Base-by-base conservation (phyloP, 2,888 invertebrate genomes). In the Nebria salina region DNA sequence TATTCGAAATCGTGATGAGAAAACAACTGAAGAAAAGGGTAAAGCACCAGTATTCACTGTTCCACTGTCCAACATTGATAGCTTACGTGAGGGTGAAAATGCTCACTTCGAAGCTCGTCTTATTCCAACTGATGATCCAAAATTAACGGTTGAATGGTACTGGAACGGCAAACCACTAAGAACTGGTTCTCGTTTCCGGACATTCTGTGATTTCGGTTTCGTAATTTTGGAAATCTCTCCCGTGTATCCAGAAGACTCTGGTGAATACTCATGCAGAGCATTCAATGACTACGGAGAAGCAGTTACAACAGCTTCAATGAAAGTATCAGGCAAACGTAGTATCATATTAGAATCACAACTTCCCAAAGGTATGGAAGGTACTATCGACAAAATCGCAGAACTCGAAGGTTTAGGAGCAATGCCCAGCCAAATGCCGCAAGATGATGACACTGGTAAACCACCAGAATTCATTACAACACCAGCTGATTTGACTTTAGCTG, bases 151-250 rank as follows among this genome's bases (percentile, higher is more conserved):
- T 83, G 97, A 97, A 90, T 97, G 97, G 97, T 97, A 94, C 91
- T 96, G 96, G 95, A 97, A 97, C 87, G 96, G 97, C 83, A 96
- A 96, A 89, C 94, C 96, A 75, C 90, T 96, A 81, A 94, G 94
- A 89, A 94, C 96, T 72, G 97, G 98, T 82, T 96, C 97, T 9
- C 92, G 98, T 85, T 97, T 98, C 91, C 95, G 98, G 84, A 98
- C 98, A 43, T 97, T 98, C 93, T 96, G 97, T 87, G 98, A 99
- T 90, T 98, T 99, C 89, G 98, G 99, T 82, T 98, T 98, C 87
- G 98, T 98, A 42, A 97, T 98, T 84, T 91, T 99, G 84, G 98
- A 99, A 91, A 98, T 99, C 85, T 96, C 97, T 8, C 98, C 98
- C 0, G 97, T 98, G 11, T 98, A 98, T 88, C 97, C 97, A 0